phyloP scores from a whole-genome alignment of 2,888 invertebrate species.

The Lottia scabra region DNA sequence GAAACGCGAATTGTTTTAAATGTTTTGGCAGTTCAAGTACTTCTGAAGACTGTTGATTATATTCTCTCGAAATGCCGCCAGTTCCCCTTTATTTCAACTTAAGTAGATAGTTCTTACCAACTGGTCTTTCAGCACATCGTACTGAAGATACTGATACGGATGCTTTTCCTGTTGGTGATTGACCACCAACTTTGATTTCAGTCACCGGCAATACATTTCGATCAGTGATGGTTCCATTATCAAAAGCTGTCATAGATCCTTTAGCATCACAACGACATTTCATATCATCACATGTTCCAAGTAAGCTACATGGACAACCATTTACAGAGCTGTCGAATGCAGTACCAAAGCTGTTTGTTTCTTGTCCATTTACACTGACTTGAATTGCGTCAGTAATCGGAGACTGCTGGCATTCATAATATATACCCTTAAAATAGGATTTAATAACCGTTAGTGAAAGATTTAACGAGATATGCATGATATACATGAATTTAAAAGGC shows the following conservation, averaged over 20 bases:
- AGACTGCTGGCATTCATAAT: conserved; percentile 43
- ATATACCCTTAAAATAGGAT: conserved; percentile 36
- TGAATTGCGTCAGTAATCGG: conserved; percentile 36
- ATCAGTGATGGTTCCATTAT: conserved; percentile 43
- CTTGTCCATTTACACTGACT: conserved; percentile 24
- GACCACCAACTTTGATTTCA: conserved; percentile 30
- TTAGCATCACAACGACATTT: conserved; percentile 51
- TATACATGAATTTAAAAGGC: no score
- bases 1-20: no score
- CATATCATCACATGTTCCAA: conserved; percentile 42
- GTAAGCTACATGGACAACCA: conserved; percentile 47
- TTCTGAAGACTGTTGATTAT: no score
- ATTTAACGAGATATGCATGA: no score
- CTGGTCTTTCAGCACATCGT: conserved; percentile 39
- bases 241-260: conserved; percentile 29
- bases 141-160: conserved; percentile 26
- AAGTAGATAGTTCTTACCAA: conserved; percentile 53
- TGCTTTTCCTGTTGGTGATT: conserved; percentile 18
- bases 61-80: no score
- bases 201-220: conserved; percentile 38
- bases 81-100: no score
- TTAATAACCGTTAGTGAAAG: no score
- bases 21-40: no score
- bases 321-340: conserved; percentile 21
- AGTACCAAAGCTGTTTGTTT: conserved; percentile 43